phyloP scores from a whole-genome alignment of 2,113 vertebrate species.

The Alethe castanea region DNA sequence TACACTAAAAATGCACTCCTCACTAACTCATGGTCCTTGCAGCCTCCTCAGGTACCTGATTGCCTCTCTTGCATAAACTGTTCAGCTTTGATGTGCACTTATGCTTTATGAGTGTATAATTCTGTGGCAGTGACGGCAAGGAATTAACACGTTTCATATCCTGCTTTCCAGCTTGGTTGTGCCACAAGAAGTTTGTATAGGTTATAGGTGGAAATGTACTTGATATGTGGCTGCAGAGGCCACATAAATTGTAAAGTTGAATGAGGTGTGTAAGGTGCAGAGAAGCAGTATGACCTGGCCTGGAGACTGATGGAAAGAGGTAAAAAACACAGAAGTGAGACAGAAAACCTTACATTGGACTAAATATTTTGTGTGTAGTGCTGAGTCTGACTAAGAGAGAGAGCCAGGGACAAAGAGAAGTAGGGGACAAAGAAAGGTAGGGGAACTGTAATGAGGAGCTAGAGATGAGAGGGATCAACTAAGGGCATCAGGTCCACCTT shows the following conservation, averaged over 20 bases:
- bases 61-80: background rate
- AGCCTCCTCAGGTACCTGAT: background rate
- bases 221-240: background rate
- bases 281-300: background rate
- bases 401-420: background rate
- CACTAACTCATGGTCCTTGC: background rate
- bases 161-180: background rate
- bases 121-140: background rate
- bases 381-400: background rate
- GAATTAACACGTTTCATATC: background rate
- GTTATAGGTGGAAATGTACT: background rate
- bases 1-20: conserved; percentile 9
- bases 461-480: background rate
- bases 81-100: background rate
- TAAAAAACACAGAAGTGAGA: background rate
- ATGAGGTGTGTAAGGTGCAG: background rate
- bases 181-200: background rate
- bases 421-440: background rate
- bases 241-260: background rate
- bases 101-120: background rate
- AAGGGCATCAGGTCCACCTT: background rate
- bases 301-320: background rate
- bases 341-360: background rate
- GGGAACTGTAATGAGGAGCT: background rate
- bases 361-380: background rate